These are phyloP conservation scores for Ctena decussata DNA, from an alignment of 2,888 invertebrate species.

Conservation along the genomic window DNA sequence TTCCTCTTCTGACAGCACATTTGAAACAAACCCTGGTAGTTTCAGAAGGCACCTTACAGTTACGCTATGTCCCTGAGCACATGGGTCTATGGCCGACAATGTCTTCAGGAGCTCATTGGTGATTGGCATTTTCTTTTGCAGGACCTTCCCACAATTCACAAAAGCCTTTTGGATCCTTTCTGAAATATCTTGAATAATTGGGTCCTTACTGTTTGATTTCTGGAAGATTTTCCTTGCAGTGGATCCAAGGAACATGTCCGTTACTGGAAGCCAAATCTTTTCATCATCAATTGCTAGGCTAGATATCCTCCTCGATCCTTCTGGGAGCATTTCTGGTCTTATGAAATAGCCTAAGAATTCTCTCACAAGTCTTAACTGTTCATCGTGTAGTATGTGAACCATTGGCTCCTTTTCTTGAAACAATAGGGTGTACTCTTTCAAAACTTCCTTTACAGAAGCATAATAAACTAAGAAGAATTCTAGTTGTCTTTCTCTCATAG, in stretches of 20 bases:
- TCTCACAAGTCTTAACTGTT: slow-evolving; percentile 38
- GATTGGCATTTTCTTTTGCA: slow-evolving; percentile 63
- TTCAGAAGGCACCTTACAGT: slow-evolving; percentile 36
- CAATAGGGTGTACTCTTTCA: slow-evolving; percentile 37
- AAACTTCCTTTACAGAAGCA: not conserved
- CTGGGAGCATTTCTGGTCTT: slow-evolving; percentile 41
- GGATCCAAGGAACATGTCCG: slow-evolving; percentile 32
- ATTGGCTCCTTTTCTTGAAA: slow-evolving; percentile 43
- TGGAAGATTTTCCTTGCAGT: not conserved
- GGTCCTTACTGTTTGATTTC: not conserved
- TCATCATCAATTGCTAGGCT: slow-evolving; percentile 8
- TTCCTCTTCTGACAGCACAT: slow-evolving; percentile 36
- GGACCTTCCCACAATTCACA: not conserved
- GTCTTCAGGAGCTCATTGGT: slow-evolving; percentile 43
- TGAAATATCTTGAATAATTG: not conserved
- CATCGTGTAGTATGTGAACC: slow-evolving; percentile 47
- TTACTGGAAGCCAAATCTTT: not conserved
- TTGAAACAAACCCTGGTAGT: slow-evolving; percentile 40
- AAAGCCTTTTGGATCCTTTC: slow-evolving; percentile 9
- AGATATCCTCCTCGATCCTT: slow-evolving; percentile 23
- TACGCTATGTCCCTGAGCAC: slow-evolving; percentile 36
- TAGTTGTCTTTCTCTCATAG: slow-evolving; percentile 19
- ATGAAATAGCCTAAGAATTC: slow-evolving; percentile 37
- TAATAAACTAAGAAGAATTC: slow-evolving; percentile 24
- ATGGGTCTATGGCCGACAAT: slow-evolving; percentile 55